phyloP scores from a whole-genome alignment of 2,797 vertebrate genomes.

The Galagoides demidoff region DNA sequence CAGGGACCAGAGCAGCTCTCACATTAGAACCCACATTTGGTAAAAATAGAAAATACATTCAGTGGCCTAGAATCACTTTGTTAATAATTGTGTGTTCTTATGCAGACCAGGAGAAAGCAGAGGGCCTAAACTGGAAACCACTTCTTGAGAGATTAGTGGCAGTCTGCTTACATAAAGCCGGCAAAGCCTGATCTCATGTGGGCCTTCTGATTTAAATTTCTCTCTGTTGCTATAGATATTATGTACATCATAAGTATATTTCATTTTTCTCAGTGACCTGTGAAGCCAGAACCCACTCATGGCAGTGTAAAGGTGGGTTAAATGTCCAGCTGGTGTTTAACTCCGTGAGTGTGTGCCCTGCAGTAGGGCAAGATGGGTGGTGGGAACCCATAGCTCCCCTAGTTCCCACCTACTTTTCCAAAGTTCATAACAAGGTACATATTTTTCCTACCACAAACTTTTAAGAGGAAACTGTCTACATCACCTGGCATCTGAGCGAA shows the following conservation, averaged over 20 bases:
- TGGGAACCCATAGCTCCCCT: not conserved
- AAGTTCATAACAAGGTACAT: not conserved
- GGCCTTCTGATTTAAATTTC: not conserved
- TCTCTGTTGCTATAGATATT: not conserved
- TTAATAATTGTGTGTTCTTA: not conserved
- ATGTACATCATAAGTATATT: fast-evolving
- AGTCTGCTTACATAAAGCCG: fast-evolving
- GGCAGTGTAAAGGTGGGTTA: not conserved
- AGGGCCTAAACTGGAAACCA: not conserved
- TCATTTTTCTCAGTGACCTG: slow-evolving; percentile 13
- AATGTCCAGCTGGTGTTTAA: not conserved
- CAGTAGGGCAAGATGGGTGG: not conserved
- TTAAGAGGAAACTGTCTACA: not conserved
- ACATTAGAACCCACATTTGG: slow-evolving; percentile 47
- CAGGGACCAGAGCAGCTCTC: slow-evolving; percentile 31
- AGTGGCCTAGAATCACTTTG: not conserved
- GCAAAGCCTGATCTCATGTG: not conserved
- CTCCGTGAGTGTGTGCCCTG: not conserved
- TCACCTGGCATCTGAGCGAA: not conserved
- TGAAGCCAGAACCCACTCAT: slow-evolving; percentile 3
- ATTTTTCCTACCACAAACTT: not conserved
- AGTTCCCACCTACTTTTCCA: not conserved
- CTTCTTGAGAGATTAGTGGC: not conserved
- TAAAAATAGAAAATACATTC: slow-evolving; percentile 68
- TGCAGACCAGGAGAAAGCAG: not conserved